Evolutionary conservation across 2,113 vertebrate species (phyloP).

Genomic region (Plecotus auritus): DNA sequence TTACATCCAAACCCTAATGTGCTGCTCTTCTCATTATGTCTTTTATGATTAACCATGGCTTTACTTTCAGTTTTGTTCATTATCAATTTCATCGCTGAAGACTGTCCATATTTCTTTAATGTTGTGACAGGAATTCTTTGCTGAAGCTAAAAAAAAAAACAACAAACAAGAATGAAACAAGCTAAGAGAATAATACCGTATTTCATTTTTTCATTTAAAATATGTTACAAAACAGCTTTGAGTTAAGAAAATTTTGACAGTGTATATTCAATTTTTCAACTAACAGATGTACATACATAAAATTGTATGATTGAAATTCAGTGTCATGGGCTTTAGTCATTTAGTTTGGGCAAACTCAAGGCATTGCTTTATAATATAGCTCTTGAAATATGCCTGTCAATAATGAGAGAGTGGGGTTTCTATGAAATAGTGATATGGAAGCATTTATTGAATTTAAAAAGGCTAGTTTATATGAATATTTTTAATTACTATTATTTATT

Average conservation of each 20-base stretch:
- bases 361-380: slow-evolving; percentile 53
- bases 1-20: slow-evolving; percentile 2
- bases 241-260: slow-evolving; percentile 75
- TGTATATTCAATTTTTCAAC: slow-evolving; percentile 77
- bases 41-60: slow-evolving; percentile 53
- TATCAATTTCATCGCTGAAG: slow-evolving; percentile 63
- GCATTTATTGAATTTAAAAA: slow-evolving; percentile 9
- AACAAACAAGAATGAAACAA: slow-evolving; percentile 72
- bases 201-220: slow-evolving; percentile 74
- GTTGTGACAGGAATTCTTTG: slow-evolving; percentile 74
- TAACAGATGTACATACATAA: slow-evolving; percentile 77
- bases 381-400: slow-evolving; percentile 43
- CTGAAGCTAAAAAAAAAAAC: slow-evolving; percentile 70
- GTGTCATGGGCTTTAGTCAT: slow-evolving; percentile 72
- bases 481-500: slow-evolving; percentile 2
- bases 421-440: slow-evolving; percentile 30
- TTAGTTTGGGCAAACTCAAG: slow-evolving; percentile 61
- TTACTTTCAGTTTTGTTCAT: slow-evolving; percentile 62
- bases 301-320: slow-evolving; percentile 76
- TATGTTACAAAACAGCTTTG: slow-evolving; percentile 78
- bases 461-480: not conserved
- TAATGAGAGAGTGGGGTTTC: not conserved
- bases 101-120: slow-evolving; percentile 73
- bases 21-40: slow-evolving; percentile 11
- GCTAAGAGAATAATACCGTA: slow-evolving; percentile 71